A percentile compares a stretch with the other conserved stretches of the same genome.
These are phyloP conservation scores for Crypturellus tataupa DNA, from an alignment of 2,797 vertebrate species.

Conservation along the genomic window DNA sequence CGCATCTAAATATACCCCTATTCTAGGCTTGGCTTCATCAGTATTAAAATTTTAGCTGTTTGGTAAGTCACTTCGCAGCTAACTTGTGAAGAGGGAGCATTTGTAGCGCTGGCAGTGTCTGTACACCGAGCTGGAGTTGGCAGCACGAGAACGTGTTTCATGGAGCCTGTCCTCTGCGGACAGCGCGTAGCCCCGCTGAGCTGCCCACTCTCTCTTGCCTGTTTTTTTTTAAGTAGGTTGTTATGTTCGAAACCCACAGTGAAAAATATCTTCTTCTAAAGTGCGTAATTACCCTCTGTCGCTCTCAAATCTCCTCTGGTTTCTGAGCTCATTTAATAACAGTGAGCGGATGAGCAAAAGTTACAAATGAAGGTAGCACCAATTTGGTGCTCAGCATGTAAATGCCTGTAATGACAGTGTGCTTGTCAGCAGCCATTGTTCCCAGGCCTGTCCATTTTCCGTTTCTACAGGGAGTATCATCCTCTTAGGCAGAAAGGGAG, in stretches of 20 bases:
- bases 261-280: slow-evolving; percentile 81
- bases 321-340: slow-evolving; percentile 84
- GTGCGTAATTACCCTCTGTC: slow-evolving; percentile 85
- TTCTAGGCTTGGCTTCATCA: not conserved
- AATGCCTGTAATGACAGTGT: slow-evolving; percentile 83
- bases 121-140: not conserved
- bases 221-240: slow-evolving; percentile 60
- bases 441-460: slow-evolving; percentile 78
- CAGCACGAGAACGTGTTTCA: slow-evolving; percentile 4
- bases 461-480: slow-evolving; percentile 60
- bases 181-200: slow-evolving; percentile 28
- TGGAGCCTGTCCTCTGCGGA: slow-evolving; percentile 3
- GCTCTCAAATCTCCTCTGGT: slow-evolving; percentile 80
- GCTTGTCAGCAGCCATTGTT: slow-evolving; percentile 83
- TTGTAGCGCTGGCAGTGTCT: not conserved
- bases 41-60: not conserved
- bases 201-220: slow-evolving; percentile 56
- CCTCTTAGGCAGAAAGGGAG: slow-evolving; percentile 62
- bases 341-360: slow-evolving; percentile 82
- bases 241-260: slow-evolving; percentile 76
- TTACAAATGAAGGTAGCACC: slow-evolving; percentile 84
- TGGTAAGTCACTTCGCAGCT: not conserved
- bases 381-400: slow-evolving; percentile 81
- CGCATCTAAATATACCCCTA: not conserved
- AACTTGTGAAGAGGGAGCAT: not conserved